Base-by-base conservation (phyloP, 2,113 vertebrate species). In the Pseudorhombus dupliciocellatus region DNA sequence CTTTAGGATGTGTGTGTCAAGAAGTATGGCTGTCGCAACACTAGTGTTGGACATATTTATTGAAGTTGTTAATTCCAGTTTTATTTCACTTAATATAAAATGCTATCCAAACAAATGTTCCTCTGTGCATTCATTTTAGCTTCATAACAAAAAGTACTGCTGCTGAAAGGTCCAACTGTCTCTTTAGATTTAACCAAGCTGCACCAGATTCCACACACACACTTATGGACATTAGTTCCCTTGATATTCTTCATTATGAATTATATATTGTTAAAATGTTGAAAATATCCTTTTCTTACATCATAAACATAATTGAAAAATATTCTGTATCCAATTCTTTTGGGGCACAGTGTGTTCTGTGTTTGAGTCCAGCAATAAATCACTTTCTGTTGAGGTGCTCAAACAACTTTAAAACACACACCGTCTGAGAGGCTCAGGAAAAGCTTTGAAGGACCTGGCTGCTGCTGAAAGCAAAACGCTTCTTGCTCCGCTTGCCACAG, bases 341-440 rank as follows among this genome's bases (percentile, higher is more conserved):
- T 37, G 34, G 34, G 69, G 37, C 72, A 85, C 87, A 79, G 76
- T 72, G 37, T 62, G 69, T 66, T 76, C 83, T 83, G 69, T 82
- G 77, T 80, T 88, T 24, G 10, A 77, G 63, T 78, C 57, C 16
- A 40, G 73, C 55, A 80, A 90, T 90, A 84, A 88, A 88, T 92
- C 84, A 83, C 42, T 83, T 75, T 77, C 51, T 76, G 74, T 71
- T 66, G 75, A 66, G 77, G 66, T 55, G 60, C 69, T 73, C 78
- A 46, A 81, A 79, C 58, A 75, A 83, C 78, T 91, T 88, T 89
- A 87, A 89, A 81, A 79, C 79, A 88, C 83, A 73, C 75, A 25
- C 57, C 79, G 34, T 78, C 78, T 77, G 61, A 30, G 63, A 84
- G 71, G 66, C 58, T 48, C 44, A 1, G 31, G 77, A 82, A 80